Base-by-base conservation (phyloP, 2,113 vertebrate genomes). In the Hucho hucho region DNA sequence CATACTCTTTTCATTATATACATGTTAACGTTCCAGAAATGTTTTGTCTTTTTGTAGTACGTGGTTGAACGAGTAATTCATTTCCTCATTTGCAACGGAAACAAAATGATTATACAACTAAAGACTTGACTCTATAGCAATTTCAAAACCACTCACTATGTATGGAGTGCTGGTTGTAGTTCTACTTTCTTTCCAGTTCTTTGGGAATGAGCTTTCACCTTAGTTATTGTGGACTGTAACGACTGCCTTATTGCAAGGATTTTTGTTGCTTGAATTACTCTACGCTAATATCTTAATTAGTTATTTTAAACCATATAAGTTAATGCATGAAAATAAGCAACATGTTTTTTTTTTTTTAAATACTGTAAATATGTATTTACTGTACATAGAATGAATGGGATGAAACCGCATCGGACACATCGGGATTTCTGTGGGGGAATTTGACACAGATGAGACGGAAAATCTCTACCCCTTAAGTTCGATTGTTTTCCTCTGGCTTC, bases 311-410 rank as follows among this genome's bases (percentile, higher is more conserved):
- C 18, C 20, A 78, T 81, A 75, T 77, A 46, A 24, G 18, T 16
- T 46, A 2, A 18, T 46, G 12, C 12, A 46, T 72, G 75, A 72
- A 75, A 78, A 79, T 61, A 73, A 12, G 73, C 32, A 72, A 24
- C 64, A 26, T 81, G 64, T 49, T 56, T 56, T n/a, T n/a, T n/a
- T n/a, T n/a, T n/a, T n/a, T n/a, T n/a, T n/a, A n/a, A 75, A 73
- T 46, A 83, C 75, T 88, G 86, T 90, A 88, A 83, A 85, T 63
- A 75, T 92, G 83, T 88, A 92, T 87, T 88, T 87, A 84, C 69
- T 91, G 89, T 90, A 90, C 85, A 90, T 90, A 72, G 70, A 85
- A 70, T 67, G 80, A 79, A 82, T 83, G 78, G 69, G 74, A 64
- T 86, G 75, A 87, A 82, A 73, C 73, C 83, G 82, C 79, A 86